Percentiles rank a stretch among this genome's conserved stretches.
Evolutionary conservation across 1,140 invertebrate species (phyloP).

Genomic region (Drepana arcuata): DNA sequence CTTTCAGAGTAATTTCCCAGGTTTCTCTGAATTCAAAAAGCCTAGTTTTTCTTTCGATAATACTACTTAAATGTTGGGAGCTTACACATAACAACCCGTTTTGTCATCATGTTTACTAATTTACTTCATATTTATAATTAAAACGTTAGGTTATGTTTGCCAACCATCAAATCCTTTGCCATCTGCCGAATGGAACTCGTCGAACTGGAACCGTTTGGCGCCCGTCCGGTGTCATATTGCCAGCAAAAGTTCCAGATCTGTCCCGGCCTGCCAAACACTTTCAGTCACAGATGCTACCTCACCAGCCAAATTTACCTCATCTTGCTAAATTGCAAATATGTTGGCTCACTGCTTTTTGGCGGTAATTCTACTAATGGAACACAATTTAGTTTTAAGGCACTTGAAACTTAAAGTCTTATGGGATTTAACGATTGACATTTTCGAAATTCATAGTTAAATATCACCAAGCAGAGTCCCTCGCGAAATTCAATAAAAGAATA

Average conservation of each 20-base stretch:
- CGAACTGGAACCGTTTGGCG: slow-evolving; percentile 23
- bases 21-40: not conserved
- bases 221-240: slow-evolving; percentile 12
- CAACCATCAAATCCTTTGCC: slow-evolving; percentile 14
- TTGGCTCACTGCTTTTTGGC: slow-evolving; percentile 24
- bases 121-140: too few relatives aligned
- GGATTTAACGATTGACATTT: not conserved
- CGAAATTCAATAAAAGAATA: too few relatives aligned
- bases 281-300: slow-evolving; percentile 14
- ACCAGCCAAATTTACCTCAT: slow-evolving; percentile 27
- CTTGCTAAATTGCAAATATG: slow-evolving; percentile 13
- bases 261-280: slow-evolving; percentile 20
- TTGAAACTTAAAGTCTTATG: too few relatives aligned
- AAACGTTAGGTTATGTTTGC: too few relatives aligned
- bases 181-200: slow-evolving; percentile 21
- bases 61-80: too few relatives aligned
- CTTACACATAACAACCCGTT: too few relatives aligned
- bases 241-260: slow-evolving; percentile 20
- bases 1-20: slow-evolving; percentile 5
- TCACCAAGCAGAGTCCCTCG: not conserved
- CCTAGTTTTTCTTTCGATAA: not conserved
- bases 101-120: too few relatives aligned
- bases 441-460: slow-evolving; percentile 1
- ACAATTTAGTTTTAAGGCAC: too few relatives aligned
- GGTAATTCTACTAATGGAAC: slow-evolving; percentile 4